Base-by-base conservation (phyloP, 2,797 vertebrate species). In the Setipinna tenuifilis region DNA sequence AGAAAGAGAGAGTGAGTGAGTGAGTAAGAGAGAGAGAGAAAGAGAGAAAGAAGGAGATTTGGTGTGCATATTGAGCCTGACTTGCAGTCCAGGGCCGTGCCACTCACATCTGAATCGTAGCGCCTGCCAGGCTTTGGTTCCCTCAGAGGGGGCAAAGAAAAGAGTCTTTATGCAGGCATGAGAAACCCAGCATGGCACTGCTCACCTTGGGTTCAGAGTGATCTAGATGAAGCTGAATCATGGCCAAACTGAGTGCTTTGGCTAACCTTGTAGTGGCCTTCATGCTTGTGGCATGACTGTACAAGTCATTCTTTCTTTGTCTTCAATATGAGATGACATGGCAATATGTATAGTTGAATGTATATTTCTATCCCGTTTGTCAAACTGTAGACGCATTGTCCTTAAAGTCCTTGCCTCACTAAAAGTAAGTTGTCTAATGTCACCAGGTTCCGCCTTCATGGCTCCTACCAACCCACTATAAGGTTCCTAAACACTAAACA, bases 251-350 rank as follows among this genome's bases (percentile, higher is more conserved):
- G 25, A 82, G 87, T 54, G 87, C 54, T 87, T 91, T 89, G 82
- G 90, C 86, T 93, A 81, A 95, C 85, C 91, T 92, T 71, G 88
- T 82, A 58, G 84, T 31, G 87, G 93, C 93, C 90, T 88, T 1
- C 41, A 65, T 71, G 61, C 59, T 0, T 91, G 87, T 86, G 85
- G 65, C 88, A 86, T 85, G 11, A 62, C 19, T 84, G 90, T 90
- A 88, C 92, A 90, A 92, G 81, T 25, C 86, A 92, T 80, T 85
- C 85, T 71, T 58, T 80, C 62, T 89, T 82, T 54, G 57, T 83
- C 88, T 85, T 83, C 83, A 85, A 82, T 88, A 90, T 84, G 58
- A 21, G 89, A 87, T 41, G 85, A 92, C 88, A 85, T 90, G 91
- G 86, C 90, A 89, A 91, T 84, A 89, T 54, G 50, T 54, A 54